Percentiles rank a stretch among this genome's conserved stretches.
Evolutionary conservation across 2,797 vertebrate species (phyloP).

Genomic region (Dendrocincla fuliginosa): DNA sequence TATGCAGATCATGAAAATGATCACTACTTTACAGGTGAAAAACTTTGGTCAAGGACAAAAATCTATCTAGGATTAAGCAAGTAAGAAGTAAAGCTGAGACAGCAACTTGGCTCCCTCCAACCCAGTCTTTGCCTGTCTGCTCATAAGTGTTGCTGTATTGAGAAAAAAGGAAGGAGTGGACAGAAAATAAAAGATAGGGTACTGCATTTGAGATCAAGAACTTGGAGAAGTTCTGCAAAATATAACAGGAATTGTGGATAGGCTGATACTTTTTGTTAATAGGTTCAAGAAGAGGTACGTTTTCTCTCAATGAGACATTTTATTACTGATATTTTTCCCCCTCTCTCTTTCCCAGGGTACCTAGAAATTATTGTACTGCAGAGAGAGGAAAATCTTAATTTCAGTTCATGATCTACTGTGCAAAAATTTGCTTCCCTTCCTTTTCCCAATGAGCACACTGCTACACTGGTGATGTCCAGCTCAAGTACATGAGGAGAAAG

Average conservation of each 20-base stretch:
- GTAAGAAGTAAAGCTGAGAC: background rate
- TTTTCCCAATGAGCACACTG: background rate
- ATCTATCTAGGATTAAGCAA: background rate
- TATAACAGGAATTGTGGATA: background rate
- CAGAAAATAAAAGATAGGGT: background rate
- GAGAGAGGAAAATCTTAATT: background rate
- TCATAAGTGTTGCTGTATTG: background rate
- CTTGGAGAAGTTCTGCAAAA: background rate
- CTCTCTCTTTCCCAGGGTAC: background rate
- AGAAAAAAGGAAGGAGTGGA: background rate
- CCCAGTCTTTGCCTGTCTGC: background rate
- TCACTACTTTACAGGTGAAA: background rate
- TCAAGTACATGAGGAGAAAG: background rate
- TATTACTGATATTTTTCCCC: background rate
- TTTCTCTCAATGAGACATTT: background rate
- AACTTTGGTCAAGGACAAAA: background rate
- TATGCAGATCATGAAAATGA: background rate
- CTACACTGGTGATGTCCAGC: background rate
- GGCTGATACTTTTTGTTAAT: background rate
- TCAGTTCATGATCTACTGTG: background rate
- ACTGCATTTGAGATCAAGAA: background rate
- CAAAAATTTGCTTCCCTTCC: background rate
- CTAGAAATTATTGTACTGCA: background rate
- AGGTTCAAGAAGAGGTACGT: background rate
- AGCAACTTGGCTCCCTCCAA: background rate